Evolutionary conservation across 2,113 vertebrate species (phyloP).

Genomic region (Orthonyx spaldingii): DNA sequence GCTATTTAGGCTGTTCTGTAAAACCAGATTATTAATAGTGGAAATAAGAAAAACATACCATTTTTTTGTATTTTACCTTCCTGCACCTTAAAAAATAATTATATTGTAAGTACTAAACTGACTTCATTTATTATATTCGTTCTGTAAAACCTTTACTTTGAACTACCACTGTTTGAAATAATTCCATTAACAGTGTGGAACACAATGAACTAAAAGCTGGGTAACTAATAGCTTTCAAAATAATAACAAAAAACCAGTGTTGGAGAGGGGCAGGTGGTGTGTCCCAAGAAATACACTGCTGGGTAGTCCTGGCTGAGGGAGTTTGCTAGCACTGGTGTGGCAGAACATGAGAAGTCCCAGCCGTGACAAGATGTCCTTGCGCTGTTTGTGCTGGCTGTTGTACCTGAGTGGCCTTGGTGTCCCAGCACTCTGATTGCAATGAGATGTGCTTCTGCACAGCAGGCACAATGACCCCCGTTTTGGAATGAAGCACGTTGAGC

Average conservation of each 20-base stretch:
- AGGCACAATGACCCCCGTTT: not conserved
- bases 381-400: accelerated
- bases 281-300: not conserved
- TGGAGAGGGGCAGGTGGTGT: not conserved
- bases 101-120: not conserved
- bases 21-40: not conserved
- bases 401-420: not conserved
- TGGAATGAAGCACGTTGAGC: not conserved
- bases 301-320: not conserved
- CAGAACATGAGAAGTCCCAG: not conserved
- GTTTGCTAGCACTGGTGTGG: not conserved
- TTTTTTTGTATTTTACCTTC: not conserved
- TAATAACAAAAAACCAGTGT: not conserved
- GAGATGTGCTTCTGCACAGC: not conserved
- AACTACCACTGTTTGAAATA: not conserved
- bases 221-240: not conserved
- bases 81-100: not conserved
- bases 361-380: accelerated
- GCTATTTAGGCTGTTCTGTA: not conserved
- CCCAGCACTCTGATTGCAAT: not conserved
- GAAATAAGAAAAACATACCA: not conserved
- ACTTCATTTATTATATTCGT: not conserved
- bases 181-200: not conserved
- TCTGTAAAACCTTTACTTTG: not conserved
- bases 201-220: not conserved